Percentiles rank a stretch among this genome's conserved stretches.
Conservation (phyloP, 2,888 invertebrate species). For the Parelbella ahira region DNA sequence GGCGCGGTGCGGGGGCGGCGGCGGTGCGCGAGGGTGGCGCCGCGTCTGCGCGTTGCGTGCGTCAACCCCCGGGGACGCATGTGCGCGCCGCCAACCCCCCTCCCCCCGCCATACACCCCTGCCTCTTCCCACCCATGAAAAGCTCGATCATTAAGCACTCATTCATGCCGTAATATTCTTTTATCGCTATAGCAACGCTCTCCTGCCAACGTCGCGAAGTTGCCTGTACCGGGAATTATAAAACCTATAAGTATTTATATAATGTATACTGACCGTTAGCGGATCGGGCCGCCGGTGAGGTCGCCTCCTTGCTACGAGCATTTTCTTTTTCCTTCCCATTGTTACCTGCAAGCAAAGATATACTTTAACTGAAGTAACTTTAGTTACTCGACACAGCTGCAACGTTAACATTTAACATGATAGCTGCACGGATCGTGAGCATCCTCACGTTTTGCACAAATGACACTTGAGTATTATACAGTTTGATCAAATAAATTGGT, state of each 20-base stretch:
- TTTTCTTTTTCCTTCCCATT: slow-evolving; percentile 84
- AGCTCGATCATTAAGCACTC: slow-evolving; percentile 64
- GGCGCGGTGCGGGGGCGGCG: slow-evolving; percentile 30
- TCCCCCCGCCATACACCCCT: slow-evolving; percentile 36
- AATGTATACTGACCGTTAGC: slow-evolving; percentile 78
- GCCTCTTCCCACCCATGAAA: slow-evolving; percentile 32
- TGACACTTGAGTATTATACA: too few species aligned
- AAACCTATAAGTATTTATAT: not conserved
- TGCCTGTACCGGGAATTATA: not conserved
- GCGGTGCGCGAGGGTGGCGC: slow-evolving; percentile 34
- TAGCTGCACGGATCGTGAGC: slow-evolving; percentile 27
- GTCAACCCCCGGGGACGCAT: slow-evolving; percentile 31
- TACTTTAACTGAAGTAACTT: too few species aligned
- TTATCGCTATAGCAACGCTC: slow-evolving; percentile 52
- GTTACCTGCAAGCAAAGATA: slow-evolving; percentile 83
- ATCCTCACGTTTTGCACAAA: slow-evolving; percentile 31
- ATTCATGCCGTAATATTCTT: slow-evolving; percentile 58
- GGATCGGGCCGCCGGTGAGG: slow-evolving; percentile 84
- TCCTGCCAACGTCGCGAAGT: slow-evolving; percentile 15
- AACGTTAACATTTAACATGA: slow-evolving; percentile 1
- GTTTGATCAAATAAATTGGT: too few species aligned
- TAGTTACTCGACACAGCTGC: slow-evolving; percentile 14
- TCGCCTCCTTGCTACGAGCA: slow-evolving; percentile 85
- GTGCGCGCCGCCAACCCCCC: slow-evolving; percentile 36
- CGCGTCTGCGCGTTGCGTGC: slow-evolving; percentile 53